phyloP scores from a whole-genome alignment of 2,797 vertebrate genomes.

The Tragopan temminckii region DNA sequence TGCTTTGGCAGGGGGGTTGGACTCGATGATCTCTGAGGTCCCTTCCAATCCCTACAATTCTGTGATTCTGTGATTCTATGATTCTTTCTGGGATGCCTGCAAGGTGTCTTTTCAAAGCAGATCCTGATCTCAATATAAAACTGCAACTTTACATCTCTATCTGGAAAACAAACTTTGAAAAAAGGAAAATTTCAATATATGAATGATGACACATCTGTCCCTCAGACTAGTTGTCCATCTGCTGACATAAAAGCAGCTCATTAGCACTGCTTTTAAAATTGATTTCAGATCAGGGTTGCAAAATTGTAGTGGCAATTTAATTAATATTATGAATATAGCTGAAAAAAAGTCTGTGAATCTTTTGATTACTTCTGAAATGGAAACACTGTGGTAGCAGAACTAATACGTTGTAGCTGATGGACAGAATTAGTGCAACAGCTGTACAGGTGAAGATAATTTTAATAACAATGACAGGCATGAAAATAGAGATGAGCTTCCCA shows the following conservation, averaged over 20 bases:
- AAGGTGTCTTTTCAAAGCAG: conserved; percentile 30
- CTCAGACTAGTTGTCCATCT: neutral
- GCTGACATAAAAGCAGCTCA: neutral
- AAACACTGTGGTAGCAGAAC: neutral
- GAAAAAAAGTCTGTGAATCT: neutral
- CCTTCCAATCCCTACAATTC: too few relatives aligned
- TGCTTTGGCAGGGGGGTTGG: too few relatives aligned
- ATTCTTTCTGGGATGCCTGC: neutral
- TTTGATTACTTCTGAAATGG: conserved; percentile 33
- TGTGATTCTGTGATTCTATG: too few relatives aligned
- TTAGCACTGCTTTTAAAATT: neutral
- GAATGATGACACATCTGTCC: neutral
- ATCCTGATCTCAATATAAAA: neutral
- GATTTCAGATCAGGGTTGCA: conserved; percentile 2
- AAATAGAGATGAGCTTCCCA: neutral
- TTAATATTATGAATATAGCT: neutral
- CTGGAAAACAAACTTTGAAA: neutral
- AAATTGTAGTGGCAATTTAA: neutral
- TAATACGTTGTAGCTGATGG: neutral
- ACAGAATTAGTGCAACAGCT: neutral
- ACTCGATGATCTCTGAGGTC: too few relatives aligned
- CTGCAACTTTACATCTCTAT: neutral
- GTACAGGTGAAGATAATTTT: neutral
- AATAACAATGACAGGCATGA: neutral
- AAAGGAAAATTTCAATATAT: neutral